These are phyloP conservation scores for Gyrodactylus bullatarudis DNA, from an alignment of 1,140 invertebrate genomes.

Conservation along the genomic window DNA sequence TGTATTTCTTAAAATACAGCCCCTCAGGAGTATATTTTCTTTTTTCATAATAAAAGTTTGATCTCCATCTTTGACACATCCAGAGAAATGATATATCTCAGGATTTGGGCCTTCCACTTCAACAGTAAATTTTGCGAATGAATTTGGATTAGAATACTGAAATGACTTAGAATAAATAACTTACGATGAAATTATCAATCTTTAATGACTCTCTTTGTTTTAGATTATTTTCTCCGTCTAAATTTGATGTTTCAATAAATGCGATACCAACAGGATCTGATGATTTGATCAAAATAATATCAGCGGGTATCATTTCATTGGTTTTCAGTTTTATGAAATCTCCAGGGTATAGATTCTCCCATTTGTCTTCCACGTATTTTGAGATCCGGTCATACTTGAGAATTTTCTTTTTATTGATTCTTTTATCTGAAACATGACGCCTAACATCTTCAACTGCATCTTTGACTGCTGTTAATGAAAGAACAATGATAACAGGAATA, in stretches of 20 bases:
- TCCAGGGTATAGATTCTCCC: constrained; percentile 47
- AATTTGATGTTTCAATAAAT: constrained; percentile 22
- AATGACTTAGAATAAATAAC: not conserved
- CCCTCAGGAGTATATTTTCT: constrained; percentile 61
- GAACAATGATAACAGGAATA: constrained; percentile 37
- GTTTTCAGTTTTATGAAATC: constrained; percentile 52
- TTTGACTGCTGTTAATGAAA: constrained; percentile 70
- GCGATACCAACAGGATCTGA: constrained; percentile 19
- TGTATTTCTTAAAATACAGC: constrained; percentile 66
- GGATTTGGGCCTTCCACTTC: constrained; percentile 5
- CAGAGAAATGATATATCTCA: constrained; percentile 5
- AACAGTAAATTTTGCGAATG: not conserved
- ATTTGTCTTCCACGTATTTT: constrained; percentile 22
- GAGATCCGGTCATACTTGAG: constrained; percentile 16
- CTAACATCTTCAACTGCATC: constrained; percentile 68
- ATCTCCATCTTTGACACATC: not conserved
- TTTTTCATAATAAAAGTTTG: constrained; percentile 38
- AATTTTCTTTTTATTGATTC: constrained; percentile 16
- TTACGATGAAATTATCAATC: not conserved
- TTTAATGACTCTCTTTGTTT: constrained; percentile 3
- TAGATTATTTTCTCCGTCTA: constrained; percentile 15
- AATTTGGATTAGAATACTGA: constrained; percentile 1
- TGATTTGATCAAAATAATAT: constrained; percentile 40
- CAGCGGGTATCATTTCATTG: constrained; percentile 28
- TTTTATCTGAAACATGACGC: not conserved